A percentile compares a stretch with the other conserved stretches of the same genome.
These are phyloP conservation scores for Pseudochaenichthys georgianus DNA, from an alignment of 2,797 vertebrate species.

Conservation along the genomic window DNA sequence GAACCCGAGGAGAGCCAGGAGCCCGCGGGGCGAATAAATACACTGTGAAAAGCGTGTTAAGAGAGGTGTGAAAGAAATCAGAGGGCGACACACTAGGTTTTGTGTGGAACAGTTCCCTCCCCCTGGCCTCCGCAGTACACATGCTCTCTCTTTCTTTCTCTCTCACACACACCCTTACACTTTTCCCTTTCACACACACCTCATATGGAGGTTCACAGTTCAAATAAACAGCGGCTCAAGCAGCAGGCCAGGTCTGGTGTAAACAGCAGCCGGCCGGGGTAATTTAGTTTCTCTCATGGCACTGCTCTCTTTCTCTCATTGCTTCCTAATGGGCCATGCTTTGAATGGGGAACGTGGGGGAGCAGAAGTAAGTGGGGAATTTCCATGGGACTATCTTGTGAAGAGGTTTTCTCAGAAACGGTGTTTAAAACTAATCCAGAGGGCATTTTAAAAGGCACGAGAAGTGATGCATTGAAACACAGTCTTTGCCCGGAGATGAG, in stretches of 20 bases:
- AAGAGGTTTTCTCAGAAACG: slow-evolving; percentile 16
- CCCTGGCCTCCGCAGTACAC: slow-evolving; percentile 38
- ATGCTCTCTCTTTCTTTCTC: slow-evolving; percentile 48
- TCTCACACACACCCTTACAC: slow-evolving; percentile 41
- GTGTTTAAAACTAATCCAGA: slow-evolving; percentile 35
- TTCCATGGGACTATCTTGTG: slow-evolving; percentile 15
- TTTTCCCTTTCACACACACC: slow-evolving; percentile 71
- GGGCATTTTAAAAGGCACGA: slow-evolving; percentile 31
- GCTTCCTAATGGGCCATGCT: slow-evolving; percentile 70
- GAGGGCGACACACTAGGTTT: slow-evolving; percentile 72
- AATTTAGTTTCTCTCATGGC: slow-evolving; percentile 74
- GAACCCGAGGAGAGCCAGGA: slow-evolving; percentile 70
- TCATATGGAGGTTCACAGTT: slow-evolving; percentile 78
- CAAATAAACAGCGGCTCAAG: slow-evolving; percentile 82
- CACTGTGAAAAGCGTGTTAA: slow-evolving; percentile 69
- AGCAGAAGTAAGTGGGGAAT: slow-evolving; percentile 43
- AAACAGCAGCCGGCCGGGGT: slow-evolving; percentile 66
- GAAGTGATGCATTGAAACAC: slow-evolving; percentile 36
- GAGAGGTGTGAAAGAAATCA: slow-evolving; percentile 77
- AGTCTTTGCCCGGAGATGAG: slow-evolving; percentile 30
- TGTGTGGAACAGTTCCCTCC: slow-evolving; percentile 65
- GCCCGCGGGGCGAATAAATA: slow-evolving; percentile 76
- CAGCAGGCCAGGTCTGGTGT: slow-evolving; percentile 54
- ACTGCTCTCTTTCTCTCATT: slow-evolving; percentile 66
- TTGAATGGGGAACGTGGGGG: slow-evolving; percentile 55